Conservation (phyloP, 2,888 invertebrate genomes). For the Meghimatium bilineatum region DNA sequence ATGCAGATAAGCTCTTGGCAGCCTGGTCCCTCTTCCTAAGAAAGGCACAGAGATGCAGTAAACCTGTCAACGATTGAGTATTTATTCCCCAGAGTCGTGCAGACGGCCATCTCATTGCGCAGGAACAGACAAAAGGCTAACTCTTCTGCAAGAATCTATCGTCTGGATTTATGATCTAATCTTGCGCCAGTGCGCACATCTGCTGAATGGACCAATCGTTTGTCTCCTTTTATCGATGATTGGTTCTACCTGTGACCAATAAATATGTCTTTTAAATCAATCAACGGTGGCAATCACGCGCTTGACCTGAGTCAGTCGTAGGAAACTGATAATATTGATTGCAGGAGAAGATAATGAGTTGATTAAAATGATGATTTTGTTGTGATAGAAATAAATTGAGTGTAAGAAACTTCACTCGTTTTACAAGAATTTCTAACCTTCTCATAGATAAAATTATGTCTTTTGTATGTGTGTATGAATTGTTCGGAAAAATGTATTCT, state of each 20-base stretch:
- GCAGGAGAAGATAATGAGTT: background rate
- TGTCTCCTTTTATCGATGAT: constrained; percentile 37
- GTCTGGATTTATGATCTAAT: constrained; percentile 46
- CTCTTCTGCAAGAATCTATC: constrained; percentile 41
- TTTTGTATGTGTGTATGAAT: too few relatives aligned
- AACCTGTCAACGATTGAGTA: constrained; percentile 31
- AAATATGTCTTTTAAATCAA: constrained; percentile 34
- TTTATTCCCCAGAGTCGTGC: constrained; percentile 26
- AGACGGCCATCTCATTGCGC: background rate
- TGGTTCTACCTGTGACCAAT: constrained; percentile 30
- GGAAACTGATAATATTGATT: constrained; percentile 1
- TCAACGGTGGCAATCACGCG: background rate
- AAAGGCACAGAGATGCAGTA: constrained; percentile 25
- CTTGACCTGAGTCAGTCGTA: background rate
- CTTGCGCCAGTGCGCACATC: constrained; percentile 39
- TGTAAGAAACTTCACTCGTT: background rate
- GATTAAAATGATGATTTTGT: background rate
- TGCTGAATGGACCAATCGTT: constrained; percentile 39
- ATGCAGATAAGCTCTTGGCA: constrained; percentile 28
- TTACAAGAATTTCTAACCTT: background rate
- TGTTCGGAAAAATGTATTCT: too few relatives aligned
- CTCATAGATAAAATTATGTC: background rate
- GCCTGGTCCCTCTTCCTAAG: constrained; percentile 1
- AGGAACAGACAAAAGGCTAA: constrained; percentile 19
- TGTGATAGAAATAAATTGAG: background rate